Conservation (phyloP, 2,888 invertebrate genomes). For the Synergus itoensis region DNA sequence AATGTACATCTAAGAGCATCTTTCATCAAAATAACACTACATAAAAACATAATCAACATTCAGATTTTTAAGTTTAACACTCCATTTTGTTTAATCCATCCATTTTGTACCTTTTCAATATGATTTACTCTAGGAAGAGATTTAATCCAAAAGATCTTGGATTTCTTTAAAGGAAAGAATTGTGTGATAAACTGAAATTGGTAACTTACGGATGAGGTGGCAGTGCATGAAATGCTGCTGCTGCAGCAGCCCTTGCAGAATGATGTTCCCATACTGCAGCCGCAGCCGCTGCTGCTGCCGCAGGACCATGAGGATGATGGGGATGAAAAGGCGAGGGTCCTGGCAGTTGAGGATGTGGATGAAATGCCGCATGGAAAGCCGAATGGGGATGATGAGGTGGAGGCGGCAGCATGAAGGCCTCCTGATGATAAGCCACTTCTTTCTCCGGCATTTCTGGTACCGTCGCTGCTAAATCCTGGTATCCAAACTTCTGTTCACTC, state of each 20-base stretch:
- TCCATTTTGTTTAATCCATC: too few relatives aligned
- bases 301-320: constrained; percentile 68
- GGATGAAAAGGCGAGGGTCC: constrained; percentile 80
- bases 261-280: constrained; percentile 82
- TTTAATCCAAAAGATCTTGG: background rate
- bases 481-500: constrained; percentile 14
- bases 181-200: background rate
- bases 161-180: background rate
- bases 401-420: constrained; percentile 77
- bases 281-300: constrained; percentile 74
- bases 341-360: constrained; percentile 79
- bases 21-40: too few relatives aligned
- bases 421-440: constrained; percentile 81
- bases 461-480: constrained; percentile 34
- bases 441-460: constrained; percentile 80
- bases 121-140: background rate
- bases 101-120: too few relatives aligned
- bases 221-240: constrained; percentile 80
- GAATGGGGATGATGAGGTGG: constrained; percentile 75
- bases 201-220: constrained; percentile 74
- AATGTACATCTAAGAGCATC: too few relatives aligned
- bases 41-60: too few relatives aligned
- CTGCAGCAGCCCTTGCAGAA: constrained; percentile 81
- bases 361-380: constrained; percentile 75
- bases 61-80: too few relatives aligned